phyloP scores from a whole-genome alignment of 2,113 vertebrate species.

The Protobothrops flavoviridis region DNA sequence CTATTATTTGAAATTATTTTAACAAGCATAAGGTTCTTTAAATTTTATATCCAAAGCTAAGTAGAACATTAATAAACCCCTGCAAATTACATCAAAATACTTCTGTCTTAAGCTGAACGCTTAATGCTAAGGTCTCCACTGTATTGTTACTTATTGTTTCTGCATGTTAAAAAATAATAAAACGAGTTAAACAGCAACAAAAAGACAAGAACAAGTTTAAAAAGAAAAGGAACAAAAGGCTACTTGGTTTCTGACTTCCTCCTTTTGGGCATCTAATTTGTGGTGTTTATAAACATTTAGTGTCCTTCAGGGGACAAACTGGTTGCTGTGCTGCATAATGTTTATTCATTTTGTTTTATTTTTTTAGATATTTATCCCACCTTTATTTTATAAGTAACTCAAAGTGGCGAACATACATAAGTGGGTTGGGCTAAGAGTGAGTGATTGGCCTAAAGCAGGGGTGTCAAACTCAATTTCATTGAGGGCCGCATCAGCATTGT shows the following conservation, averaged over 20 bases:
- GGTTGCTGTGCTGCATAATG: neutral
- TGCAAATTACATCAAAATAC: neutral
- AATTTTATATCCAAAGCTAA: neutral
- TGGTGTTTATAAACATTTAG: neutral
- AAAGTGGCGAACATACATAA: too few relatives aligned
- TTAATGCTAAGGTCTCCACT: neutral
- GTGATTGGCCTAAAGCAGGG: neutral
- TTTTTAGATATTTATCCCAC: neutral
- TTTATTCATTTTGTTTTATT: neutral
- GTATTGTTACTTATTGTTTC: neutral
- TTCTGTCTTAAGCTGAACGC: neutral
- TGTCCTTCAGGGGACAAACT: neutral
- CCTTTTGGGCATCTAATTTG: neutral
- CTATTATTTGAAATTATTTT: neutral
- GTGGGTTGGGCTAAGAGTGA: neutral
- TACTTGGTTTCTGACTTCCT: neutral
- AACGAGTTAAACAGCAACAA: neutral
- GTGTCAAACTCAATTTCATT: too few relatives aligned
- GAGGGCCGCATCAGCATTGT: too few relatives aligned
- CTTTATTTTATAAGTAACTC: too few relatives aligned
- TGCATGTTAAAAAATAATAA: neutral
- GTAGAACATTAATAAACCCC: neutral
- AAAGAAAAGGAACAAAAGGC: neutral
- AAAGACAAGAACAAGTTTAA: neutral
- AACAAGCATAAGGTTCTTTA: neutral